Base-by-base conservation (phyloP, 2,888 invertebrate species). In the Sinelater perroti region DNA sequence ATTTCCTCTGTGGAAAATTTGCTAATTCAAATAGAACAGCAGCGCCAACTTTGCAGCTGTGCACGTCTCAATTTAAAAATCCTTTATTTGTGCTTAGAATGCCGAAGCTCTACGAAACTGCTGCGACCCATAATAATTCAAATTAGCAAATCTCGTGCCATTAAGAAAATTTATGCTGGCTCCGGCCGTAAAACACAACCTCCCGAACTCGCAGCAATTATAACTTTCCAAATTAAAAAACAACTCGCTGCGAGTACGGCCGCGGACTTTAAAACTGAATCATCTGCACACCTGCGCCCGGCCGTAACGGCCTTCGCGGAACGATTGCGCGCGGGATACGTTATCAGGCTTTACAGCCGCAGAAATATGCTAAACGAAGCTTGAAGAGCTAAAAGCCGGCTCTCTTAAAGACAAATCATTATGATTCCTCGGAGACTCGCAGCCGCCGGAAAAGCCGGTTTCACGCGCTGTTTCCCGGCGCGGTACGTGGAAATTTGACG, bases 391-490 rank as follows among this genome's bases (percentile, higher is more conserved):
- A 46, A 47, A 47, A 33, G 17, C 18, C 42, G 38, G 24, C 33
- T 40, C 35, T 44, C 54, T 46, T 44, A 54, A 53, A 58, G 54
- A 47, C 54, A 54, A 49, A 50, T 58, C 58, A 46, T 58, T 58
- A 49, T 47, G 35, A 54, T 45, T 40, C 58, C 40, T 49, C 7
- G 38, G 50, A 24, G 54, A 44, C 47, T 44, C 24, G 40, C 38
- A 58, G 54, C 54, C 49, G 54, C 49, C 53, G 53, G 46, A 47
- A 58, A 54, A 58, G 58, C 42, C 26, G 40, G 58, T 58, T 58
- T 58, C 51, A 50, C 50, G 51, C 56, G 33, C 51, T 51, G 56
- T 51, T 56, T 56, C 49, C 33, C 30, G 14, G 18, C 21, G 36
- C 38, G 35, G 45, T 56, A 50, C 56, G 44, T 50, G 50, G 26